Conservation (phyloP, 2,888 invertebrate genomes). For the Trissolcus japonicus region DNA sequence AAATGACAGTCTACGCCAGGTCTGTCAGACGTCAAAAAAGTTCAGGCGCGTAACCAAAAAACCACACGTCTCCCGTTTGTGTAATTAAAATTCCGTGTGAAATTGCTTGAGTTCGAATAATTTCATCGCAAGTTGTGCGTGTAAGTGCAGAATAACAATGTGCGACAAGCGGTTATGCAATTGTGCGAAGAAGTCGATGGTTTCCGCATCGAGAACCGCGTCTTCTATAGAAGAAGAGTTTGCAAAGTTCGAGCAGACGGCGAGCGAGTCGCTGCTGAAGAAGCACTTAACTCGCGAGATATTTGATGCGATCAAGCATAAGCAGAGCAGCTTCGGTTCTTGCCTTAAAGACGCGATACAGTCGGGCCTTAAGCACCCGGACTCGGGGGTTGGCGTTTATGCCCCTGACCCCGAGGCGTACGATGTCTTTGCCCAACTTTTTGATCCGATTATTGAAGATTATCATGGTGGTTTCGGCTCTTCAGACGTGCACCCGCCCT, state of each 20-base stretch:
- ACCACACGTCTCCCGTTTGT: background rate
- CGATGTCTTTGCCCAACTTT: constrained; percentile 80
- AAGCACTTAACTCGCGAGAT: constrained; percentile 58
- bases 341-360: constrained; percentile 82
- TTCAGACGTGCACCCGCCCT: constrained; percentile 79
- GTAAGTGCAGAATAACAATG: constrained; percentile 56
- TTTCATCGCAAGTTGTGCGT: background rate
- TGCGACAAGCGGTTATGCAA: constrained; percentile 68
- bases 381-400: constrained; percentile 82
- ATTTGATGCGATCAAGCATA: constrained; percentile 65
- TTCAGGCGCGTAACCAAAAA: constrained; percentile 4
- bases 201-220: constrained; percentile 1
- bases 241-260: constrained; percentile 75
- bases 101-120: constrained; percentile 5
- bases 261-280: constrained; percentile 81
- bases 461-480: constrained; percentile 81
- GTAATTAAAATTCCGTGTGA: constrained; percentile 24
- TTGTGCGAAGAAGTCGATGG: constrained; percentile 57
- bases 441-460: constrained; percentile 83
- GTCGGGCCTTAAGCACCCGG: constrained; percentile 82
- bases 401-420: constrained; percentile 85
- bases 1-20: constrained; percentile 32
- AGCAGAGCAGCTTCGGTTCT: constrained; percentile 79
- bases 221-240: constrained; percentile 77
- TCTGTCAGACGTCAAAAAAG: constrained; percentile 25